Evolutionary conservation across 1,140 invertebrate species (phyloP).

Genomic region (Marisa cornuarietis): DNA sequence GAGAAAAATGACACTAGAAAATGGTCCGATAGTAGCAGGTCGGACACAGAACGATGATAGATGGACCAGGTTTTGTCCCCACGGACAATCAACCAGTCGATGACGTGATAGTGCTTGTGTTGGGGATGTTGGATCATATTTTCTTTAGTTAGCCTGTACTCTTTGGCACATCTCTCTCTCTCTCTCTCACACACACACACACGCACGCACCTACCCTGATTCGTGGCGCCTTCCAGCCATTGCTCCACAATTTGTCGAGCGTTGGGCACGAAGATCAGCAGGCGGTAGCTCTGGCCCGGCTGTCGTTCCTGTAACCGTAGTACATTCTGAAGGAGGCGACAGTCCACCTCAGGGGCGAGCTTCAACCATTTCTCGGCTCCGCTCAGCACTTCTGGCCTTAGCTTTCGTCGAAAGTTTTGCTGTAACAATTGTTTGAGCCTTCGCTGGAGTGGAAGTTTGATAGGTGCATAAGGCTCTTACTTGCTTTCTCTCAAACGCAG

Average conservation of each 20-base stretch:
- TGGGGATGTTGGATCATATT: too few relatives aligned
- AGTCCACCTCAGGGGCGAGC: conserved; percentile 32
- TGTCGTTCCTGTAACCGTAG: conserved; percentile 31
- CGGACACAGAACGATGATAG: too few relatives aligned
- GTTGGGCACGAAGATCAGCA: conserved; percentile 40
- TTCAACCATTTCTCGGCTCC: conserved; percentile 36
- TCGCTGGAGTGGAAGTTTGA: too few relatives aligned
- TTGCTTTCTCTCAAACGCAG: too few relatives aligned
- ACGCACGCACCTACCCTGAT: conserved; percentile 34
- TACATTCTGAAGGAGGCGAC: conserved; percentile 44
- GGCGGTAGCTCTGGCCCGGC: neutral
- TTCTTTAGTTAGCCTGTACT: too few relatives aligned
- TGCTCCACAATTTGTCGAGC: conserved; percentile 39
- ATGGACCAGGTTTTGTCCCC: too few relatives aligned
- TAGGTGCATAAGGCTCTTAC: too few relatives aligned
- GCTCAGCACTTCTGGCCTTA: neutral
- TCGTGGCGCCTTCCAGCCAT: conserved; percentile 45
- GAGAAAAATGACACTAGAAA: too few relatives aligned
- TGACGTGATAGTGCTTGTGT: too few relatives aligned
- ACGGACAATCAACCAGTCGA: too few relatives aligned
- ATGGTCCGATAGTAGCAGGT: too few relatives aligned
- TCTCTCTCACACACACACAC: conserved; percentile 6
- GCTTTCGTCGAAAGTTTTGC: neutral
- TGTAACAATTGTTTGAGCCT: neutral
- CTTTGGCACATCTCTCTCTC: neutral